Percentiles rank a stretch among this genome's conserved stretches.
Evolutionary conservation across 1,140 invertebrate species (phyloP).

Genomic region (Caenorhabditis brenneri): DNA sequence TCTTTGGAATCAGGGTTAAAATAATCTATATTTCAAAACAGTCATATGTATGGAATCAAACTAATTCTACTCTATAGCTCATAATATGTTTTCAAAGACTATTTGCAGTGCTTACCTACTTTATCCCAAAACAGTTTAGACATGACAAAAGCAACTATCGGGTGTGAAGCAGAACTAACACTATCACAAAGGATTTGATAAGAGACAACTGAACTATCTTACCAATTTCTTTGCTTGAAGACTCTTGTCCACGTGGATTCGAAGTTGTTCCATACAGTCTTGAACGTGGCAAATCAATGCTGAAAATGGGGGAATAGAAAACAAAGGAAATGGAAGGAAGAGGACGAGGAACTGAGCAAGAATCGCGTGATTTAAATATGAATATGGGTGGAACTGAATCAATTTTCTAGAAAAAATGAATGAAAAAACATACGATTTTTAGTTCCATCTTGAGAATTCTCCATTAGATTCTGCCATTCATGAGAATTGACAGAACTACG

Average conservation of each 20-base stretch:
- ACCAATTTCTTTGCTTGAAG: slow-evolving; percentile 50
- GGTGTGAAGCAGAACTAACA: neutral
- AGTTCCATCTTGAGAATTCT: slow-evolving; percentile 28
- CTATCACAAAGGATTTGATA: slow-evolving; percentile 13
- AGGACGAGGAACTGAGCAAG: neutral
- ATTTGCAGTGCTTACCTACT: neutral
- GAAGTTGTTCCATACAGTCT: slow-evolving; percentile 48
- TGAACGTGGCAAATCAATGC: slow-evolving; percentile 48
- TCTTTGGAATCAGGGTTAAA: neutral
- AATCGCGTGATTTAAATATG: neutral
- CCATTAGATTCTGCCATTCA: slow-evolving; percentile 45
- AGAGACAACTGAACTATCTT: neutral
- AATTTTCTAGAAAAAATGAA: neutral
- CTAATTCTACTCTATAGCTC: no score
- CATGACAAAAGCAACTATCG: neutral
- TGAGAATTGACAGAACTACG: slow-evolving; percentile 46
- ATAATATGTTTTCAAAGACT: no score
- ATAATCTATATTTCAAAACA: no score
- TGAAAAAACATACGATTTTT: slow-evolving; percentile 9
- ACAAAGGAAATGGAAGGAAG: neutral
- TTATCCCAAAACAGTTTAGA: neutral
- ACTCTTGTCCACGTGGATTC: slow-evolving; percentile 33
- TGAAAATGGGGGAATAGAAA: slow-evolving; percentile 33
- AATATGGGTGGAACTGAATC: no score
- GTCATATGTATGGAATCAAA: no score